Percentiles rank a stretch among this genome's conserved stretches.
Conservation (phyloP, 2,113 vertebrate species). For the Tor tambroides region DNA sequence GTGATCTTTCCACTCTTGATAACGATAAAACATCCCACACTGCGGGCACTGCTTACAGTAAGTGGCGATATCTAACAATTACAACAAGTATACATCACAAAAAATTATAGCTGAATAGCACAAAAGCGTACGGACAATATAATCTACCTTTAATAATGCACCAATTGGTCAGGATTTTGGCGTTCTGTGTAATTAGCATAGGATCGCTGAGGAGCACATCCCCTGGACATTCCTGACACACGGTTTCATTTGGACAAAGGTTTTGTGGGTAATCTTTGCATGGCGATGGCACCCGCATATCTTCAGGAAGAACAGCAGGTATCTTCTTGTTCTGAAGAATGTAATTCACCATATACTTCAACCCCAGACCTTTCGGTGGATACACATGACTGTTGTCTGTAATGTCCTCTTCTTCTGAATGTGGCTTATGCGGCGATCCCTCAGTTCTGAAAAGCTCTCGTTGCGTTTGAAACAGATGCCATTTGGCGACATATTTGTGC, state of each 20-base stretch:
- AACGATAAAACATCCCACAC: slow-evolving; percentile 37
- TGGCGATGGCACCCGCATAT: background rate
- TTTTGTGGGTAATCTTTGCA: slow-evolving; percentile 5
- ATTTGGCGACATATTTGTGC: slow-evolving; percentile 39
- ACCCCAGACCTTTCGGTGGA: slow-evolving; percentile 5
- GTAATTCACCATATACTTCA: slow-evolving; percentile 16
- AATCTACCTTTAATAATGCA: slow-evolving; percentile 24
- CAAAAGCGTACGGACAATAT: background rate
- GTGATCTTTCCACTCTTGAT: slow-evolving; percentile 42
- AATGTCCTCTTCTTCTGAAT: background rate
- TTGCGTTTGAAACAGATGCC: slow-evolving; percentile 42
- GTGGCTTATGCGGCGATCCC: background rate
- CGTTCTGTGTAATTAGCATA: background rate
- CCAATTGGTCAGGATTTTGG: slow-evolving; percentile 39
- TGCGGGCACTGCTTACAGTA: slow-evolving; percentile 34
- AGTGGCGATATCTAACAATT: background rate
- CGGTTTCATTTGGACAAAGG: slow-evolving; percentile 14
- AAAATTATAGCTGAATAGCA: background rate
- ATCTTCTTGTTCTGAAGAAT: slow-evolving; percentile 26
- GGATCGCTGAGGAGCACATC: slow-evolving; percentile 8
- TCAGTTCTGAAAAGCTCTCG: slow-evolving; percentile 25
- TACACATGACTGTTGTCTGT: background rate
- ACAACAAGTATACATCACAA: background rate
- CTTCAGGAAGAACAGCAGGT: slow-evolving; percentile 21
- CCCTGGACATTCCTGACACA: slow-evolving; percentile 31